Conservation (phyloP, 2,113 vertebrate genomes). For the Cyanistes caeruleus region DNA sequence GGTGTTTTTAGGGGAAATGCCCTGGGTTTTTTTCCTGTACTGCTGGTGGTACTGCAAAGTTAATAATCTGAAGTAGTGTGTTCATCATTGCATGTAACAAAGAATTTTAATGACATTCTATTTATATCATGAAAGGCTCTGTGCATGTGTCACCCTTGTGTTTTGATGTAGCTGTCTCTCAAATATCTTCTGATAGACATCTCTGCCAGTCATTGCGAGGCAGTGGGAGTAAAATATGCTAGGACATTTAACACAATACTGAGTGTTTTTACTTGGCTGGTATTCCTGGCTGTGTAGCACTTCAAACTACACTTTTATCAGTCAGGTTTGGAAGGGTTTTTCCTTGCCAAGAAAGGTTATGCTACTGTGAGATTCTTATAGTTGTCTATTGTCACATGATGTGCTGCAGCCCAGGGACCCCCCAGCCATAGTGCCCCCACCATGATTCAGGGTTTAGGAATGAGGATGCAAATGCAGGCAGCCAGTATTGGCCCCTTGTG, state of each 20-base stretch:
- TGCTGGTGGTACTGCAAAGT: not conserved
- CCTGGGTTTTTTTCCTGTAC: not conserved
- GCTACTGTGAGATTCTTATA: not conserved
- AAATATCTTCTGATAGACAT: slow-evolving; percentile 18
- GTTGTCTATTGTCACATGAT: rapidly evolving
- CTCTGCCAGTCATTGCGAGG: not conserved
- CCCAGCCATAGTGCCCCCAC: not conserved
- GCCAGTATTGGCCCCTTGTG: not conserved
- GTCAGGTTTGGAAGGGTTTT: not conserved
- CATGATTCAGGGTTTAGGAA: not conserved
- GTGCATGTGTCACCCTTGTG: not conserved
- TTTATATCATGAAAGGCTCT: not conserved
- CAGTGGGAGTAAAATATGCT: slow-evolving; percentile 31
- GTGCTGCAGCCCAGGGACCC: not conserved
- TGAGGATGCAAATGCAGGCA: not conserved
- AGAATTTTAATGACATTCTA: not conserved
- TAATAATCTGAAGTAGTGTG: not conserved
- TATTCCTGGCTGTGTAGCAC: not conserved
- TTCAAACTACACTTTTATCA: not conserved
- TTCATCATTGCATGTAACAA: not conserved
- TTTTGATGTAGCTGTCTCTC: slow-evolving; percentile 11
- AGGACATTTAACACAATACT: slow-evolving; percentile 1
- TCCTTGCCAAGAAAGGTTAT: not conserved
- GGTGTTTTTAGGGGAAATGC: not conserved
- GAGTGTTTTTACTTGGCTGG: not conserved